A percentile compares a stretch with the other conserved stretches of the same genome.
Evolutionary conservation across 1,140 invertebrate species (phyloP).

Genomic region (Pogonognathellus flavescens): DNA sequence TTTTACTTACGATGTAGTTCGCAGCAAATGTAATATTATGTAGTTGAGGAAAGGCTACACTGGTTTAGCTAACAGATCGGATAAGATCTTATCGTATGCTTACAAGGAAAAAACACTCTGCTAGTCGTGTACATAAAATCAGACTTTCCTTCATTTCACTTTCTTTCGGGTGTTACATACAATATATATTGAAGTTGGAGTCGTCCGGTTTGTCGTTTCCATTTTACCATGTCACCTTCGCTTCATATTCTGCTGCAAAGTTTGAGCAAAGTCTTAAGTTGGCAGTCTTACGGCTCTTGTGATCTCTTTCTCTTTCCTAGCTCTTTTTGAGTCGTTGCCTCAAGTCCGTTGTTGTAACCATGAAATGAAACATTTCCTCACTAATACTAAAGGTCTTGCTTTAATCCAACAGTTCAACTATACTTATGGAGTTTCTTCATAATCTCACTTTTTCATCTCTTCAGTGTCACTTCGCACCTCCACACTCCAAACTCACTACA

Average conservation of each 20-base stretch:
- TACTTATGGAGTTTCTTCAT: constrained; percentile 3
- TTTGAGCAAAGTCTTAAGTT: constrained; percentile 32
- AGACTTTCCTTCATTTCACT: not conserved
- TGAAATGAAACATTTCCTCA: constrained; percentile 9
- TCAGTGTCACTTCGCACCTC: constrained; percentile 8
- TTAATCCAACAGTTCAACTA: constrained; percentile 18
- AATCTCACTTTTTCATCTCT: constrained; percentile 35
- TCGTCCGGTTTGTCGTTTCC: not conserved
- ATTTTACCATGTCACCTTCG: constrained; percentile 39
- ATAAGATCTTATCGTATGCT: no score
- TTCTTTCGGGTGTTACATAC: not conserved
- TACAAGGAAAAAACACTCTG: no score
- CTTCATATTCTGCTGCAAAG: constrained; percentile 19
- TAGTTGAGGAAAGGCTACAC: no score
- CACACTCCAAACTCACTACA: not conserved
- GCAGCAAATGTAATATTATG: no score
- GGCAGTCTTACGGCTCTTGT: not conserved
- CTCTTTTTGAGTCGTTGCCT: not conserved
- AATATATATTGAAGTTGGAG: not conserved
- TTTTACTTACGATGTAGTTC: no score
- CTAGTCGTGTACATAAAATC: not conserved
- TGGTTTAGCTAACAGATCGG: no score
- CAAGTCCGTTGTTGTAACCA: constrained; percentile 6
- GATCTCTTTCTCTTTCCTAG: constrained; percentile 23
- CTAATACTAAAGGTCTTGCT: constrained; percentile 10